A percentile compares a stretch with the other conserved stretches of the same genome.
Evolutionary conservation across 2,888 invertebrate species (phyloP).

Genomic region (Pollenia angustigena): DNA sequence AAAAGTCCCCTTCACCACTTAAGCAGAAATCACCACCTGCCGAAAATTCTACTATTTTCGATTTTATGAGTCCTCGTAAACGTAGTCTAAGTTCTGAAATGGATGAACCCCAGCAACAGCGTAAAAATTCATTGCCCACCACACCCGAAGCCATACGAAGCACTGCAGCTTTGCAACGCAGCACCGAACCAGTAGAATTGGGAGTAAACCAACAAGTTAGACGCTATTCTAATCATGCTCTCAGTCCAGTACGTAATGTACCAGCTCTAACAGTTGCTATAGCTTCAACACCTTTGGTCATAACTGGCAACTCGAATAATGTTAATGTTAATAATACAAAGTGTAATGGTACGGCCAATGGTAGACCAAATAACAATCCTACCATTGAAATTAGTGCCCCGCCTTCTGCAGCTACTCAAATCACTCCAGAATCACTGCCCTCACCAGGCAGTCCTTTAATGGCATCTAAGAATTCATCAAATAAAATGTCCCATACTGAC

Average conservation of each 20-base stretch:
- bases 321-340: slow-evolving; percentile 21
- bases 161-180: slow-evolving; percentile 80
- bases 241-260: slow-evolving; percentile 79
- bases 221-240: slow-evolving; percentile 77
- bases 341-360: slow-evolving; percentile 45
- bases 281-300: slow-evolving; percentile 76
- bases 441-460: slow-evolving; percentile 56
- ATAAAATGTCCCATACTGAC: slow-evolving; percentile 74
- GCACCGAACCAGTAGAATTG: slow-evolving; percentile 81
- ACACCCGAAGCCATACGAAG: slow-evolving; percentile 68
- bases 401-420: slow-evolving; percentile 60
- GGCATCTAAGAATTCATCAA: slow-evolving; percentile 63
- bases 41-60: slow-evolving; percentile 69
- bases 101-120: slow-evolving; percentile 72
- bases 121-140: slow-evolving; percentile 54
- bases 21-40: slow-evolving; percentile 55
- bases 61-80: slow-evolving; percentile 73
- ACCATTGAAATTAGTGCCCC: slow-evolving; percentile 82
- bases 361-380: slow-evolving; percentile 74
- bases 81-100: slow-evolving; percentile 65
- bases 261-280: slow-evolving; percentile 80
- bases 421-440: slow-evolving; percentile 67
- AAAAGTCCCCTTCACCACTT: slow-evolving; percentile 74
- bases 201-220: slow-evolving; percentile 80
- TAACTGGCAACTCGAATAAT: slow-evolving; percentile 4